Conservation (phyloP, 2,888 invertebrate species). For the Platycheirus rosarum region DNA sequence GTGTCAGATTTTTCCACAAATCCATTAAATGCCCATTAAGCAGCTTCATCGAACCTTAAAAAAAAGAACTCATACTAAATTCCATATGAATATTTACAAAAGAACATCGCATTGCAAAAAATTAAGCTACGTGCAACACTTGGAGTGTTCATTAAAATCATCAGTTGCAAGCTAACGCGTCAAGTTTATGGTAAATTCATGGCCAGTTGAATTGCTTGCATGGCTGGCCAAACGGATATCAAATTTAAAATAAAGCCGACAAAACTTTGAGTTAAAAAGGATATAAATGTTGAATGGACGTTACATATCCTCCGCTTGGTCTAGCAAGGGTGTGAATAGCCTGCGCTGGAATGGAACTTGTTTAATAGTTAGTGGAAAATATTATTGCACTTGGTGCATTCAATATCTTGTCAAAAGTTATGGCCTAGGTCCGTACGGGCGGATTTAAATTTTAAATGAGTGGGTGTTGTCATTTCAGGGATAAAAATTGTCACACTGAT, state of each 20-base stretch:
- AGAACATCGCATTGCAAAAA: slow-evolving; percentile 32
- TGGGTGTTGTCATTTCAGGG: neutral
- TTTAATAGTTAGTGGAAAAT: slow-evolving; percentile 40
- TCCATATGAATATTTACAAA: slow-evolving; percentile 67
- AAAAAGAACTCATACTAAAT: slow-evolving; percentile 6
- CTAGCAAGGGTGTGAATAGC: slow-evolving; percentile 1
- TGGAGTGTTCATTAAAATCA: slow-evolving; percentile 56
- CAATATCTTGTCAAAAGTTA: slow-evolving; percentile 40
- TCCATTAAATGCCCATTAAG: neutral
- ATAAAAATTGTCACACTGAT: slow-evolving; percentile 3
- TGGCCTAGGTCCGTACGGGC: neutral
- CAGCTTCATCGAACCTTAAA: neutral
- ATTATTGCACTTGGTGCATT: slow-evolving; percentile 27
- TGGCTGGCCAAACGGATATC: neutral
- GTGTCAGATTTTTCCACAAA: neutral
- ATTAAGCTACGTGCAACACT: neutral
- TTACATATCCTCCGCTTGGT: neutral
- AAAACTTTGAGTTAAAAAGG: slow-evolving; percentile 34
- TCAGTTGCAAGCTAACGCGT: slow-evolving; percentile 40
- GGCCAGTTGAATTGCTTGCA: slow-evolving; percentile 35
- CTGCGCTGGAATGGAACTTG: slow-evolving; percentile 5
- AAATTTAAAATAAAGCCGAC: slow-evolving; percentile 18
- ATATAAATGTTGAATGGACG: slow-evolving; percentile 44
- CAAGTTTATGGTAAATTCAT: slow-evolving; percentile 63
- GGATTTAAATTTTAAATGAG: neutral